Evolutionary conservation across 2,797 vertebrate genomes (phyloP).

Genomic region (Rhabdomys pumilio): DNA sequence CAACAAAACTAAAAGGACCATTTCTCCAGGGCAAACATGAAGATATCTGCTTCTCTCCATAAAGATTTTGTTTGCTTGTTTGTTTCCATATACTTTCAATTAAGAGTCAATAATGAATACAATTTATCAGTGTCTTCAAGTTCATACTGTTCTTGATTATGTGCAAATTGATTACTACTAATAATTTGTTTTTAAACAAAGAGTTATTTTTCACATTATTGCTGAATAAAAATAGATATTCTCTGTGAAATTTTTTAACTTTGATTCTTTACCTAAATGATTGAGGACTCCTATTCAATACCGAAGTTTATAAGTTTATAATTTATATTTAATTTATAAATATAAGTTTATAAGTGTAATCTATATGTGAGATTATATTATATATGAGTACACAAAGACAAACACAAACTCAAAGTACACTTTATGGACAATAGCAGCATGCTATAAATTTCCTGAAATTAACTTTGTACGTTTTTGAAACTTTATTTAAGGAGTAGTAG

Average conservation of each 20-base stretch:
- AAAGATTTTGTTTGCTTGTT: neutral
- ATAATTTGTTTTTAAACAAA: slow-evolving; percentile 63
- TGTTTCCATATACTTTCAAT: slow-evolving; percentile 46
- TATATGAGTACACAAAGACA: neutral
- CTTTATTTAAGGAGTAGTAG: neutral
- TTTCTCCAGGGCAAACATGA: neutral
- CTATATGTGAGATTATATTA: neutral
- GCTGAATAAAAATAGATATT: neutral
- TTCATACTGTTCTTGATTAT: slow-evolving; percentile 55
- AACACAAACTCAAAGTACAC: neutral
- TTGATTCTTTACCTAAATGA: neutral
- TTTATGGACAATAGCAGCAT: neutral
- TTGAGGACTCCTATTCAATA: neutral
- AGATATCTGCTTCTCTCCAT: neutral
- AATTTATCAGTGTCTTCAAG: slow-evolving; percentile 57
- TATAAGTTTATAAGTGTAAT: neutral
- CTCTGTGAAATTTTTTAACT: neutral
- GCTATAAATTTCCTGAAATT: neutral
- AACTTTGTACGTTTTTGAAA: neutral
- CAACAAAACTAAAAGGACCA: neutral
- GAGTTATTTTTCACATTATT: neutral
- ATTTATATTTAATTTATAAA: neutral
- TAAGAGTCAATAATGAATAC: slow-evolving; percentile 63
- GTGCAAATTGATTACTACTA: slow-evolving; percentile 49
- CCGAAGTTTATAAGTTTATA: neutral